These are phyloP conservation scores for Pemphigus obesinymphae DNA, from an alignment of 1,140 invertebrate species.

Conservation along the genomic window DNA sequence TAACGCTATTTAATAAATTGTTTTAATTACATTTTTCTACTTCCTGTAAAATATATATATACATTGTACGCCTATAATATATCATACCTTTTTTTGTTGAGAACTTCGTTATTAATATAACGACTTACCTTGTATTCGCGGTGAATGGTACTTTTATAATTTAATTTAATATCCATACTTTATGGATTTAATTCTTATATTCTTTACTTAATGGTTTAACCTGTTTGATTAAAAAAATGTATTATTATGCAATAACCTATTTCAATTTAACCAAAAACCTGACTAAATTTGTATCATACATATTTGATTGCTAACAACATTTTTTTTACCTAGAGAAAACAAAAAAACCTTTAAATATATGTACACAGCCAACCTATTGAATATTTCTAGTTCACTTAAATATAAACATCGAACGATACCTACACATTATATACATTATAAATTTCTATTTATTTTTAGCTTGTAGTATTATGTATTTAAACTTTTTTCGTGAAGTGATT, in stretches of 20 bases:
- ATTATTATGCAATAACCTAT: neutral
- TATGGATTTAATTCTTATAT: neutral
- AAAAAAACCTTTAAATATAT: neutral
- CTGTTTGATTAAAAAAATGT: neutral
- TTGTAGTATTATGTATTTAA: neutral
- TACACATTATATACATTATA: too few relatives aligned
- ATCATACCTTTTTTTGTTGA: neutral
- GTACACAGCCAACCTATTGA: neutral
- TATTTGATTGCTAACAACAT: neutral
- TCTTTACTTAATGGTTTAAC: neutral
- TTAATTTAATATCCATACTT: neutral
- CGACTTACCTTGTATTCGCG: too few relatives aligned
- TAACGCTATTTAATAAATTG: neutral
- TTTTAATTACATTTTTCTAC: neutral
- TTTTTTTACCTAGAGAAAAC: too few relatives aligned
- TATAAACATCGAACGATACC: neutral
- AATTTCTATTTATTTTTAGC: neutral
- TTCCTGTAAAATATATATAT: neutral
- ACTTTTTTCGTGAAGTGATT: neutral
- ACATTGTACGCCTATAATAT: neutral
- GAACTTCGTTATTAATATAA: too few relatives aligned
- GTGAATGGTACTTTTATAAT: too few relatives aligned
- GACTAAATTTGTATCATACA: neutral
- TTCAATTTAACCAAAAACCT: neutral
- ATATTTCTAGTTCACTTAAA: neutral